phyloP scores from a whole-genome alignment of 92 coral and sea anemone genomes.

The Diadumene lineata region DNA sequence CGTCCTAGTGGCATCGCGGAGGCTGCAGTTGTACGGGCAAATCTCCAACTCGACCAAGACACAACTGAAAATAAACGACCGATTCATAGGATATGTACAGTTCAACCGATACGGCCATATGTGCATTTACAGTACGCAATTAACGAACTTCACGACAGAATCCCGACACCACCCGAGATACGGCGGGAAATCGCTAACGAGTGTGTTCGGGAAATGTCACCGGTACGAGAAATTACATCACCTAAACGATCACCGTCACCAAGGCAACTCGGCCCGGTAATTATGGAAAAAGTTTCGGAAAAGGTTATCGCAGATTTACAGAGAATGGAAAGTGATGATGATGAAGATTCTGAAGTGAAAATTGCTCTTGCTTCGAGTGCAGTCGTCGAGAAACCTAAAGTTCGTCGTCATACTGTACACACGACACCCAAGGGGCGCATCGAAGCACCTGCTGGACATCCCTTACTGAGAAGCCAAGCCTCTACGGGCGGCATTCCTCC shows the following conservation, averaged over 20 bases:
- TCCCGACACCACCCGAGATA: constrained; percentile 97
- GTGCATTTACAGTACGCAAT: constrained; percentile 88
- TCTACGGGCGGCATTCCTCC: constrained; percentile 60
- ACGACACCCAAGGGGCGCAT: constrained; percentile 72
- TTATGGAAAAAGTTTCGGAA: constrained; percentile 60
- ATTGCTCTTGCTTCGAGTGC: constrained; percentile 24
- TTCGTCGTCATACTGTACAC: constrained; percentile 88
- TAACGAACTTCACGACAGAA: constrained; percentile 84
- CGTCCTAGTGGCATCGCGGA: constrained; percentile 99
- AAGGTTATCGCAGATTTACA: constrained; percentile 41
- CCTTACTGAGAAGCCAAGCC: constrained; percentile 50
- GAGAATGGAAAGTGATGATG: constrained; percentile 63
- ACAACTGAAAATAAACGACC: constrained; percentile 55
- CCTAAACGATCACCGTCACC: constrained; percentile 67
- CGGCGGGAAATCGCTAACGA: constrained; percentile 92
- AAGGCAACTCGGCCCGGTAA: constrained; percentile 58
- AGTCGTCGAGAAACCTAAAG: constrained; percentile 56
- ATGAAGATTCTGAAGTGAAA: constrained; percentile 28
- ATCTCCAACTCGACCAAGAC: constrained; percentile 42
- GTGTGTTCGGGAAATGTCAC: constrained; percentile 82
- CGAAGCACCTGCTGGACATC: constrained; percentile 68
- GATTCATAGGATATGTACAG: constrained; percentile 62
- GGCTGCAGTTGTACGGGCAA: constrained; percentile 85
- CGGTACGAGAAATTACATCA: constrained; percentile 71
- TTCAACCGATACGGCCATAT: constrained; percentile 65